These are phyloP conservation scores for Ispidina lecontei DNA, from an alignment of 2,797 vertebrate species.

Conservation along the genomic window DNA sequence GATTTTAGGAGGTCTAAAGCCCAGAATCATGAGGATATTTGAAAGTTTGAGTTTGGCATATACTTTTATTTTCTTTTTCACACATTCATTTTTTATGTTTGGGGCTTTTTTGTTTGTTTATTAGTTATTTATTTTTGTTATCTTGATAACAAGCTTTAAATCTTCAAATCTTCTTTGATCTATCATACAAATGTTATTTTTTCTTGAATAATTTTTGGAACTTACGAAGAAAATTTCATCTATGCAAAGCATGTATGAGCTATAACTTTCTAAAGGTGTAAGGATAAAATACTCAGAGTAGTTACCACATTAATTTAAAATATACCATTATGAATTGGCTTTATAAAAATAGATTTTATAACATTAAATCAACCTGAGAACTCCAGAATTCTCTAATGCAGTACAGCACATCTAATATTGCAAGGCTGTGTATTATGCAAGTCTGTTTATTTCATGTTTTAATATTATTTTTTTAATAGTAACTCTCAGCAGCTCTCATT, in stretches of 20 bases:
- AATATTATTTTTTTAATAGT: not conserved
- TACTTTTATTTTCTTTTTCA: slow-evolving; percentile 20
- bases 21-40: not conserved
- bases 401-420: not conserved
- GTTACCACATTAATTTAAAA: not conserved
- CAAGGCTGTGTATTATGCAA: not conserved
- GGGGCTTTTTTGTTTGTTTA: not conserved
- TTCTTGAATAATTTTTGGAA: not conserved
- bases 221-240: not conserved
- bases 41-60: not conserved
- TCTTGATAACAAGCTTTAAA: not conserved
- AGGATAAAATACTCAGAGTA: not conserved
- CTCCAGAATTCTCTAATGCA: not conserved
- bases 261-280: not conserved
- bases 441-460: not conserved
- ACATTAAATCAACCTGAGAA: not conserved
- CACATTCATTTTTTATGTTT: not conserved
- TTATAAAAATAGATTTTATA: not conserved
- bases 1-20: not conserved
- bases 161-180: not conserved
- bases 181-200: not conserved
- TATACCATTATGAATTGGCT: not conserved
- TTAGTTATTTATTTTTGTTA: not conserved
- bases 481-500: not conserved
- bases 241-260: not conserved